Conservation (phyloP, 2,888 invertebrate species). For the Scaeva pyrastri region DNA sequence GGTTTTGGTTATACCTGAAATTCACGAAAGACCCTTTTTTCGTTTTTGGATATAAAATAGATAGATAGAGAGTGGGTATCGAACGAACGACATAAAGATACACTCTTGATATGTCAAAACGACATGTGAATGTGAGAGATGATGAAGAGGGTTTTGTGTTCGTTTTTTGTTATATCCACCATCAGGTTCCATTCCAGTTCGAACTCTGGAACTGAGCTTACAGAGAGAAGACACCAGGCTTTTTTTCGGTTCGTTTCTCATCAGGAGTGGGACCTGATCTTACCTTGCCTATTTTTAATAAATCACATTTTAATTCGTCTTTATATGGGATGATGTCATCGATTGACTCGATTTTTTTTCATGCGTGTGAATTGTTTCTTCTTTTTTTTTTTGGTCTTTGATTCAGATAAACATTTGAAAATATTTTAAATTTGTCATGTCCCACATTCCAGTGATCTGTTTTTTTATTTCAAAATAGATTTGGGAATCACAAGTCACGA, state of each 20-base stretch:
- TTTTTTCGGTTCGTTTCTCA: not conserved
- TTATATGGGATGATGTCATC: slow-evolving; percentile 41
- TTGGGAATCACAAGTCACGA: too few relatives aligned
- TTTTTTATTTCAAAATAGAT: too few relatives aligned
- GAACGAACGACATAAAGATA: slow-evolving; percentile 30
- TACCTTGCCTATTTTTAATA: not conserved
- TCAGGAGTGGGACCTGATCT: slow-evolving; percentile 21
- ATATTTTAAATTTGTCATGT: too few relatives aligned
- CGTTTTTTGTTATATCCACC: too few relatives aligned
- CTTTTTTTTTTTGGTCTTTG: too few relatives aligned
- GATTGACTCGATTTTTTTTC: slow-evolving; percentile 17
- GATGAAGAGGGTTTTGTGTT: slow-evolving; percentile 45
- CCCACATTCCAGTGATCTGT: not conserved
- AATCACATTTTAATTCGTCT: slow-evolving; percentile 31
- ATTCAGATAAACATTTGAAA: too few relatives aligned
- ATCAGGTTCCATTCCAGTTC: slow-evolving; percentile 28
- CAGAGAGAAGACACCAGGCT: slow-evolving; percentile 35
- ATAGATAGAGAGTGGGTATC: not conserved
- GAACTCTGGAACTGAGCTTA: slow-evolving; percentile 64
- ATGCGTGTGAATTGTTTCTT: not conserved
- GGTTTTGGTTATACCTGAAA: not conserved
- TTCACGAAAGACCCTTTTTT: slow-evolving; percentile 17
- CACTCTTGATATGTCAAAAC: slow-evolving; percentile 40
- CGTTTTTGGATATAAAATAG: not conserved
- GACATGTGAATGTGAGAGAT: slow-evolving; percentile 46